Conservation (phyloP, 1,140 invertebrate species). For the Drosophila bipectinata region DNA sequence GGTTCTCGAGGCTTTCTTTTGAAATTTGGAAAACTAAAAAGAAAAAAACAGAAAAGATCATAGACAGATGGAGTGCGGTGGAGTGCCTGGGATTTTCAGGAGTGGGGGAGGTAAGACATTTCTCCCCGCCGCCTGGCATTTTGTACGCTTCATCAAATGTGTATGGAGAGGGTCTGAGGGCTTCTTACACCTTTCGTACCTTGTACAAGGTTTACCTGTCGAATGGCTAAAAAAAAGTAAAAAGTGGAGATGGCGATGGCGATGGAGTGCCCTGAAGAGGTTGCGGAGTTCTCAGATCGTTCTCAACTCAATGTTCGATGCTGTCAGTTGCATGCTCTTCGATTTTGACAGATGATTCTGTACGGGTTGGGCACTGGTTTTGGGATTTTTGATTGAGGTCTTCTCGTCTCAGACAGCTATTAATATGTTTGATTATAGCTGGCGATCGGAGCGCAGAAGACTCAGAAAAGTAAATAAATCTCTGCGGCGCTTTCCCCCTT, state of each 20-base stretch:
- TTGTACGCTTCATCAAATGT: constrained; percentile 78
- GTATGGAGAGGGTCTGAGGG: constrained; percentile 43
- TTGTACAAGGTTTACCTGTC: constrained; percentile 67
- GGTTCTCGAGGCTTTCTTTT: constrained; percentile 59
- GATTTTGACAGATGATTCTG: constrained; percentile 80
- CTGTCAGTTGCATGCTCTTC: constrained; percentile 77
- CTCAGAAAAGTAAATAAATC: constrained; percentile 1
- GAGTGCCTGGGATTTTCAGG: constrained; percentile 9
- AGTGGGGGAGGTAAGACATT: constrained; percentile 51
- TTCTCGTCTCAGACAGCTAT: constrained; percentile 58
- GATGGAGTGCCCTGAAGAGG: constrained; percentile 61
- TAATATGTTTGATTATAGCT: constrained; percentile 80
- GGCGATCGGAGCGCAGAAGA: constrained; percentile 40
- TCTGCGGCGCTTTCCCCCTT: constrained; percentile 19
- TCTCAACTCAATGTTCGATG: constrained; percentile 38
- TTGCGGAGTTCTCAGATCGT: constrained; percentile 43
- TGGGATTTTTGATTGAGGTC: constrained; percentile 67
- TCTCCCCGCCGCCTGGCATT: constrained; percentile 60
- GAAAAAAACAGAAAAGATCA: constrained; percentile 31
- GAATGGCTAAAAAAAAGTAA: background rate
- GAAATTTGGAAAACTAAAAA: constrained; percentile 39
- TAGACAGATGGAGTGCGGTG: constrained; percentile 46
- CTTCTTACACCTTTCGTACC: constrained; percentile 72
- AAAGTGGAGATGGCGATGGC: background rate
- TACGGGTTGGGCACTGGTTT: constrained; percentile 31